Evolutionary conservation across 2,888 invertebrate genomes (phyloP), one percentile per base, ranked within the genome.

Genomic region (Lottia gigantea): DNA sequence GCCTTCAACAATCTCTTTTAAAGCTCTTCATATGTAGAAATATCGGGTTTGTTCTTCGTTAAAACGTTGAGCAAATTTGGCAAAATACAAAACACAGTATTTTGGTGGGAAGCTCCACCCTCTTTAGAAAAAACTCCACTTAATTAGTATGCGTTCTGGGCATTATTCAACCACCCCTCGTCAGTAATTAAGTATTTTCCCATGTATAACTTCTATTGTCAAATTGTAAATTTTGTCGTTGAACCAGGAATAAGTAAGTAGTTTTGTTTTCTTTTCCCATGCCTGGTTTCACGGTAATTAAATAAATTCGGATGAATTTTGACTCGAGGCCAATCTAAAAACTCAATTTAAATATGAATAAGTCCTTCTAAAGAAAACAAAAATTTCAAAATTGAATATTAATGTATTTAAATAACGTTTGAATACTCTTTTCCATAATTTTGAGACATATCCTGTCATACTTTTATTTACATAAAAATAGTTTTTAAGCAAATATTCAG

Each of bases 11-110:
- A 55, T 23, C 55, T 55, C 55, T 55, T 23, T 23, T 23, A 23
- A 19, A 23, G 55, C 55, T 23, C 55, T 55, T 55, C 55, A 55
- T 55, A 55, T 55, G 55, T 55, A 55, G 19, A 55, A 55, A 55
- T 23, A 19, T 55, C 23, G 55, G 55, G 55, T 14, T 55, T 55
- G 55, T 55, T 55, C 55, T 55, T 55, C 55, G 55, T 55, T 55
- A 55, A 55, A 55, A 55, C 55, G 55, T 23, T 55, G 23, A 23
- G 55, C 23, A 55, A 55, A 55, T 55, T 55, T 55, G 55, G 19
- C 23, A 55, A 55, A 19, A 23, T 23, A 11, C 23, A 55, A 23
- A 55, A 55, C 55, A 23, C 55, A 14, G 55, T 23, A 55, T 23
- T 23, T 19, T 55, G 23, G 12, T 55, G 19, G 23, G 19, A 19